Conservation (phyloP, 2,797 vertebrate genomes). For the Tragopan temminckii region DNA sequence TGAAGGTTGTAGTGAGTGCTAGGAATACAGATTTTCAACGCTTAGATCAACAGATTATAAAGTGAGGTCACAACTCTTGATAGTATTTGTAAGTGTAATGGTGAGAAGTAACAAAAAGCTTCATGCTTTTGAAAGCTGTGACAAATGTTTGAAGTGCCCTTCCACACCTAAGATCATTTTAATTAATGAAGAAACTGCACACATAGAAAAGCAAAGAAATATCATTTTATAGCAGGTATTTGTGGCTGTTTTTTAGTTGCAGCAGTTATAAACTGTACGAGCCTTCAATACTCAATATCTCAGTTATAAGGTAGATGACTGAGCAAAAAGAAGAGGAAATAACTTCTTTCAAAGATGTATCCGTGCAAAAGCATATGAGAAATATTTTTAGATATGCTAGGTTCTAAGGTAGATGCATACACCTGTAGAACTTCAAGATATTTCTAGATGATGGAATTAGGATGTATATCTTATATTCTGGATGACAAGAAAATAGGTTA, state of each 20-base stretch:
- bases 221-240: neutral
- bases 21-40: neutral
- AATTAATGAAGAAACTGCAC: neutral
- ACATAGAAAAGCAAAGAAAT: neutral
- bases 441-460: neutral
- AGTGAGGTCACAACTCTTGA: neutral
- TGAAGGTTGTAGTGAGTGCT: neutral
- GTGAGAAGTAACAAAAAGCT: neutral
- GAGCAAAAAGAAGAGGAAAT: neutral
- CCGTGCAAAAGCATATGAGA: neutral
- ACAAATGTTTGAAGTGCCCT: neutral
- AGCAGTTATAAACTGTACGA: neutral
- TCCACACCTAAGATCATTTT: neutral
- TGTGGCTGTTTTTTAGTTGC: neutral
- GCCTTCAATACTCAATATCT: neutral
- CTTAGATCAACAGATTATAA: neutral
- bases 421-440: neutral
- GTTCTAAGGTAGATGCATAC: accelerated
- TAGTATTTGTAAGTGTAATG: neutral
- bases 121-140: neutral
- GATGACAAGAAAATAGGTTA: neutral
- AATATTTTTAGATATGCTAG: neutral
- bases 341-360: neutral
- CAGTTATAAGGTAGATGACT: neutral
- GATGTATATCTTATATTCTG: neutral